These are phyloP conservation scores for Zaprionus bogoriensis DNA, from an alignment of 2,888 invertebrate species.

Conservation along the genomic window DNA sequence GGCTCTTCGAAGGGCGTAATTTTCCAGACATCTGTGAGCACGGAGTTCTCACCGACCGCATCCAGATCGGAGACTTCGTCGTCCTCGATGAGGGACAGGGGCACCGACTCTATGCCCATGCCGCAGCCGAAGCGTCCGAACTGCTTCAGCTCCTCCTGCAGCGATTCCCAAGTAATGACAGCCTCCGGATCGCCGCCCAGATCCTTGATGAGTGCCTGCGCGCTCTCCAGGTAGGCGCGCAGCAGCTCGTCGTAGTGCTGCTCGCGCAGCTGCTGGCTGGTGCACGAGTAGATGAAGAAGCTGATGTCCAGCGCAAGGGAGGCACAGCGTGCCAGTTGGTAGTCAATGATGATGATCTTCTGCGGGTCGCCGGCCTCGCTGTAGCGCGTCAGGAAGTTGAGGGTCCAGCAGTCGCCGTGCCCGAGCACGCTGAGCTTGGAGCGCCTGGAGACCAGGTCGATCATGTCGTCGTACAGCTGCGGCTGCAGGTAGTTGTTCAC, in stretches of 20 bases:
- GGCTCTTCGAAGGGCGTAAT: slow-evolving; percentile 85
- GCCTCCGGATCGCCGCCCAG: slow-evolving; percentile 86
- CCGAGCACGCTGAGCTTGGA: slow-evolving; percentile 85
- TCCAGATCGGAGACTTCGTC: slow-evolving; percentile 84
- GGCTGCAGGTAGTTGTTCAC: slow-evolving; percentile 85
- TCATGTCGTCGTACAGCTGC: slow-evolving; percentile 83
- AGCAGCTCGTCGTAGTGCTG: slow-evolving; percentile 84
- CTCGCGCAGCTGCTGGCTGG: slow-evolving; percentile 85
- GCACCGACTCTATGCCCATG: slow-evolving; percentile 85
- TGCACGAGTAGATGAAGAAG: slow-evolving; percentile 87
- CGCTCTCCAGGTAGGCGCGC: slow-evolving; percentile 85
- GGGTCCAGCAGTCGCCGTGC: slow-evolving; percentile 90
- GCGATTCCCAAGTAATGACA: slow-evolving; percentile 82
- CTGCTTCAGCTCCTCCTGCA: slow-evolving; percentile 83
- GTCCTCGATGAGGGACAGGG: slow-evolving; percentile 84
- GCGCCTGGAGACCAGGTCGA: slow-evolving; percentile 75
- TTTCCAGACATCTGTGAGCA: slow-evolving; percentile 86
- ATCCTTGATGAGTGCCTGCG: slow-evolving; percentile 84
- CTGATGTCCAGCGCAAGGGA: slow-evolving; percentile 76
- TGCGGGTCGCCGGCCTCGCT: slow-evolving; percentile 55
- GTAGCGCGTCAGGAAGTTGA: slow-evolving; percentile 87
- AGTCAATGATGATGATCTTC: slow-evolving; percentile 86
- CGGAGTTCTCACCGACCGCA: slow-evolving; percentile 72
- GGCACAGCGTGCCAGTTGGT: slow-evolving; percentile 85
- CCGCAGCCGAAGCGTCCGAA: slow-evolving; percentile 84